Base-by-base conservation (phyloP, 37 sponge, comb jelly and placozoan species). In the Amphimedon queenslandica region DNA sequence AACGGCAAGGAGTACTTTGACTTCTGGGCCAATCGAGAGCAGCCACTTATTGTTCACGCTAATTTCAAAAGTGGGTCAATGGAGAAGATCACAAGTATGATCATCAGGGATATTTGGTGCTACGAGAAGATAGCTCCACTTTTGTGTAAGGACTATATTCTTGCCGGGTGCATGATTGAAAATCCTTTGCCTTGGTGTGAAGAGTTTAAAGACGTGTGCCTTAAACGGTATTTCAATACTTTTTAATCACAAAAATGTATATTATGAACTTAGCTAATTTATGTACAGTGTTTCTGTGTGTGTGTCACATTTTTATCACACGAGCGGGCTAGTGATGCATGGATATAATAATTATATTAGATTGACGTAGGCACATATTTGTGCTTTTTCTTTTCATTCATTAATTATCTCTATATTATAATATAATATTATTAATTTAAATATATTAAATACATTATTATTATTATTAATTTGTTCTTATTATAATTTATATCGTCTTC, bases 31-130 rank as follows among this genome's bases (percentile, higher is more conserved):
- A 36, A 29, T 30, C 39, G 24, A 33, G 21, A 65, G 37, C n/a
- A 73, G 16, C 56, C 71, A 24, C 51, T 84, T 51, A 78, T 84
- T 37, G 74, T 84, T 0, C 85, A 84, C 65, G 79, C 85, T 58
- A 84, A 84, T 57, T 77, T 76, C 58, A 21, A 77, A 32, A 30
- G 51, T n/a, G 73, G 66, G 4, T 37, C 4, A 0, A 38, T 27
- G 33, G 53, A 47, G 13, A 84, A 84, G 67, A 40, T 72, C 4
- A n/a, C 64, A 13, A 39, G 58, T 23, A 63, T 77, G 79, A 84
- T 84, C 16, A 68, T 42, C 29, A 8, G 55, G 6, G 57, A 55
- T 33, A 42, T 84, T 21, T 84, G 85, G 85, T 84, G 85, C 33
- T 63, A 70, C 58, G 69, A 42, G 1, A 34, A 21, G 1, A 37